Conservation (phyloP, 2,113 vertebrate genomes). For the Oncorhynchus tshawytscha region DNA sequence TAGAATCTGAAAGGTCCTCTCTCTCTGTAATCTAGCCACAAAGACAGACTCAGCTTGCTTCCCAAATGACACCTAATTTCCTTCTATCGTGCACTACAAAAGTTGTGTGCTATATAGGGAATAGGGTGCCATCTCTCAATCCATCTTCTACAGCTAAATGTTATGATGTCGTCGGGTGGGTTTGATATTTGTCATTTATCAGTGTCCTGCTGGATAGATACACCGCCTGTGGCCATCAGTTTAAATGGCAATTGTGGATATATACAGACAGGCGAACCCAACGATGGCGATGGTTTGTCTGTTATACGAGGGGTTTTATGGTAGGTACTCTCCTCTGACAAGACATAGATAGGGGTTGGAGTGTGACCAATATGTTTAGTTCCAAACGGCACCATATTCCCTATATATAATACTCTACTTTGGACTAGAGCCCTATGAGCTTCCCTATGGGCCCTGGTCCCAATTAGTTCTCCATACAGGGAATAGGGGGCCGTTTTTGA, state of each 20-base stretch:
- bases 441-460: too few species aligned
- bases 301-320: constrained; percentile 39
- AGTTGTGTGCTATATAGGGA: too few species aligned
- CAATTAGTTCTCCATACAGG: too few species aligned
- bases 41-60: too few species aligned
- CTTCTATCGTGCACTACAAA: too few species aligned
- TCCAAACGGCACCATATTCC: too few species aligned
- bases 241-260: neutral
- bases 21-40: too few species aligned
- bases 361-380: constrained; percentile 21
- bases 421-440: too few species aligned
- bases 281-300: neutral
- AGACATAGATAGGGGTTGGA: constrained; percentile 40
- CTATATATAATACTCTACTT: too few species aligned
- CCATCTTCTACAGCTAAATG: neutral
- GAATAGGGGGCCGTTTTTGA: too few species aligned
- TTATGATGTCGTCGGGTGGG: neutral
- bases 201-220: neutral
- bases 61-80: too few species aligned
- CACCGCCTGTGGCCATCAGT: neutral
- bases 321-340: constrained; percentile 22
- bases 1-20: too few species aligned
- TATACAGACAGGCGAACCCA: constrained; percentile 1
- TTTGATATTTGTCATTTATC: neutral
- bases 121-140: neutral